Evolutionary conservation across 1,140 invertebrate genomes (phyloP), one percentile per base, ranked within the genome.

Genomic region (Tetranychus cinnabarinus): DNA sequence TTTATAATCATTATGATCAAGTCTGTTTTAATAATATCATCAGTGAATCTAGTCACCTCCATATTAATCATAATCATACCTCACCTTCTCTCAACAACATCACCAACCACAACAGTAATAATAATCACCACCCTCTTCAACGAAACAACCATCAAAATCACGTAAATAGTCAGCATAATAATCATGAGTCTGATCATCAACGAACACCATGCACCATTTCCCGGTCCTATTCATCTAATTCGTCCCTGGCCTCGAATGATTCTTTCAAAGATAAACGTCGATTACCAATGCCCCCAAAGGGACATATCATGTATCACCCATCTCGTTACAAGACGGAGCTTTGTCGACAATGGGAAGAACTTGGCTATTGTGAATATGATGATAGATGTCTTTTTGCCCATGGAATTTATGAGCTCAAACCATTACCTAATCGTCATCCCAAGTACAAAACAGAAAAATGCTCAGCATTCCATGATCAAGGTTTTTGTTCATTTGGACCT

Each of bases 371-470:
- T 62, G 64, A 66, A 52, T 69, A 69, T 60, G 68, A 64, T 13
- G 62, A 65, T 46, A 65, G 66, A 46, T 69, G 68, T 36, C 64
- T 67, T 39, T 69, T 69, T 60, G 68, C 68, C 7, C 68, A 69
- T 58, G 67, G 67, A 12, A 6, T 61, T 5, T 34, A 62, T 13
- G 68, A 69, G 52, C 57, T 69, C 23, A 63, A 63, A 35, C 59
- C 59, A 45, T 57, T 65, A 10, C 61, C 60, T 2, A 59, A 59
- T 23, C 56, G 68, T 34, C 66, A 69, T 60, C 66, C 66, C 12
- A 69, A 69, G 55, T 67, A 66, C 58, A 69, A 68, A 52, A 69
- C 68, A 12, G 64, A 69, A 58, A 62, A 60, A 33, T 68, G 67
- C 56, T 59, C 62, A 47, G 63, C 66, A 7, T 68, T 66, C 58